These are phyloP conservation scores for Elgaria multicarinata DNA, from an alignment of 2,113 vertebrate genomes.

Conservation along the genomic window DNA sequence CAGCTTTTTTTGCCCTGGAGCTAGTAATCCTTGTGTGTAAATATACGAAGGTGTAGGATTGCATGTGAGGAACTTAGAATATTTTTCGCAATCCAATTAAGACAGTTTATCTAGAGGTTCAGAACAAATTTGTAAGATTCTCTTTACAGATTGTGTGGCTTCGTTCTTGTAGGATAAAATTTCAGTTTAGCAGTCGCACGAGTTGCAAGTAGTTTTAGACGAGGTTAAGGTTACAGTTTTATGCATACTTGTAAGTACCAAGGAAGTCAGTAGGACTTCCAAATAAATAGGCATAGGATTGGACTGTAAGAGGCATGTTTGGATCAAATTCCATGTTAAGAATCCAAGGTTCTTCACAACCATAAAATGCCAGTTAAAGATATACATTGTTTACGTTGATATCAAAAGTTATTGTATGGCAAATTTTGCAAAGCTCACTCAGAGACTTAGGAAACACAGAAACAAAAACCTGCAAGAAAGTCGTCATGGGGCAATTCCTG, in stretches of 20 bases:
- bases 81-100: not conserved
- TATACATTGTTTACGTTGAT: not conserved
- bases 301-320: not conserved
- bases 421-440: not conserved
- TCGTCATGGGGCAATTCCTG: constrained; percentile 50
- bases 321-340: not conserved
- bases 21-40: not conserved
- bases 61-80: not conserved
- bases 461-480: constrained; percentile 31
- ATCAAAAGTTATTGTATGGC: not conserved
- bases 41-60: not conserved
- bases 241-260: not conserved
- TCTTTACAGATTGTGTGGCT: not conserved
- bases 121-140: constrained; percentile 40
- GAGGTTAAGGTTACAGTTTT: not conserved
- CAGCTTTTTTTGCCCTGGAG: not conserved
- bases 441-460: not conserved
- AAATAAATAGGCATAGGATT: not conserved
- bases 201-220: not conserved
- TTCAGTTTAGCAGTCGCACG: not conserved
- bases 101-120: not conserved
- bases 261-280: not conserved
- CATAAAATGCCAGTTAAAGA: not conserved
- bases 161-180: not conserved
- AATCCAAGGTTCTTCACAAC: not conserved